Base-by-base conservation (phyloP, 2,797 vertebrate species). In the Sardinella longiceps region DNA sequence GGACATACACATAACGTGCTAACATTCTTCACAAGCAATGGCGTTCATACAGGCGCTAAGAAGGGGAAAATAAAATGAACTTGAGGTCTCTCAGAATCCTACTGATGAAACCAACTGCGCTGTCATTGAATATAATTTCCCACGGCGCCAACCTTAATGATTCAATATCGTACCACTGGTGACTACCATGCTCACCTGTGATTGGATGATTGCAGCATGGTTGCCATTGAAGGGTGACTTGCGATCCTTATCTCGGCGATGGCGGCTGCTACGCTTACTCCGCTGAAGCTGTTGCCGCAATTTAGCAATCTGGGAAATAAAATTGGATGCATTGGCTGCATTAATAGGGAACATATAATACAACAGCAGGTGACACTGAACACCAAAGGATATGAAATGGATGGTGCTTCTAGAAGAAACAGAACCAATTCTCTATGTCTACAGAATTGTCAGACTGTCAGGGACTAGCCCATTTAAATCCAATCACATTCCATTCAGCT, bases 211-310 rank as follows among this genome's bases (percentile, higher is more conserved):
- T 86, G 97, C 96, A 80, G 95, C 93, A 87, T 99, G 98, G 95
- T 98, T 99, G 92, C 98, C 98, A 90, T 99, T 99, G 92, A 99
- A 99, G 1, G 98, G 98, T 56, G 98, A 99, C 91, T 99, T 98
- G 87, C 98, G 96, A 53, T 99, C 98, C 92, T 99, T 99, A 80
- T 99, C 98, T 7, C 98, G 95, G 87, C 98, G 98, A 90, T 99
- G 98, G 70, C 98, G 96, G 88, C 98, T 99, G 94, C 98, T 99
- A 84, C 99, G 98, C 89, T 99, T 99, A 95, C 98, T 99, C 90
- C 98, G 97, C 92, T 99, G 98, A 70, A 99, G 95, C 12, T 99
- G 98, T 87, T 99, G 98, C 46, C 98, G 97, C 92, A 99, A 89
- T 89, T 99, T 99, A 87, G 98, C 98, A 81, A 99, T 99, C 98